Conservation (phyloP, 2,888 invertebrate species). For the Phortica okadai region DNA sequence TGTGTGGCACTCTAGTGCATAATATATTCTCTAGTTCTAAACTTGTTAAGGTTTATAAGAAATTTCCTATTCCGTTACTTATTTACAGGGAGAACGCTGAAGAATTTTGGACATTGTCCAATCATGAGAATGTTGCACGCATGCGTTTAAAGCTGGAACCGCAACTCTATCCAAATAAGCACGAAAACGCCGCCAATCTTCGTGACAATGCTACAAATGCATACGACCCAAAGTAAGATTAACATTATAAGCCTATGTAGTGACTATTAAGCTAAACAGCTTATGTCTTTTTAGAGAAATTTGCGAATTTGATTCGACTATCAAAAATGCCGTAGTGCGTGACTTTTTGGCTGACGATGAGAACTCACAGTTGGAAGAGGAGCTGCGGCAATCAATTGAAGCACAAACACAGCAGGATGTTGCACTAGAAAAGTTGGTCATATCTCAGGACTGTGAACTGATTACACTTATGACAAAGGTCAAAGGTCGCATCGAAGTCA, state of each 20-base stretch:
- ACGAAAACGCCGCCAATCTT: constrained; percentile 79
- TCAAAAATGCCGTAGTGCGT: constrained; percentile 76
- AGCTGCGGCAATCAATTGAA: constrained; percentile 76
- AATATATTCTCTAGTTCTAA: too few species aligned
- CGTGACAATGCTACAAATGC: constrained; percentile 78
- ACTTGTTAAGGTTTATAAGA: too few species aligned
- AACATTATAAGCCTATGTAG: neutral
- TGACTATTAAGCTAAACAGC: neutral
- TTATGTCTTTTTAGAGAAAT: constrained; percentile 62
- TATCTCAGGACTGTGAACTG: constrained; percentile 81
- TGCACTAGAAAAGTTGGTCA: constrained; percentile 79
- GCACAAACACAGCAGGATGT: constrained; percentile 76
- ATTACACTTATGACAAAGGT: constrained; percentile 80
- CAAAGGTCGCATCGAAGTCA: constrained; percentile 81
- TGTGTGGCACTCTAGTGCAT: too few species aligned
- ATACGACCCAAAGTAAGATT: constrained; percentile 72
- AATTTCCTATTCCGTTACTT: constrained; percentile 8
- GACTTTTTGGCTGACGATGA: constrained; percentile 77
- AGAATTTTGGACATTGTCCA: constrained; percentile 80
- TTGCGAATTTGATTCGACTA: constrained; percentile 75
- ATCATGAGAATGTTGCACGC: constrained; percentile 80
- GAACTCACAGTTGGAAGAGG: constrained; percentile 77
- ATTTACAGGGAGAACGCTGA: constrained; percentile 73
- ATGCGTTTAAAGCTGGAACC: constrained; percentile 81
- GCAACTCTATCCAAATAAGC: constrained; percentile 79